Conservation (phyloP, 2,888 invertebrate genomes). For the Asteroscopus sphinx region DNA sequence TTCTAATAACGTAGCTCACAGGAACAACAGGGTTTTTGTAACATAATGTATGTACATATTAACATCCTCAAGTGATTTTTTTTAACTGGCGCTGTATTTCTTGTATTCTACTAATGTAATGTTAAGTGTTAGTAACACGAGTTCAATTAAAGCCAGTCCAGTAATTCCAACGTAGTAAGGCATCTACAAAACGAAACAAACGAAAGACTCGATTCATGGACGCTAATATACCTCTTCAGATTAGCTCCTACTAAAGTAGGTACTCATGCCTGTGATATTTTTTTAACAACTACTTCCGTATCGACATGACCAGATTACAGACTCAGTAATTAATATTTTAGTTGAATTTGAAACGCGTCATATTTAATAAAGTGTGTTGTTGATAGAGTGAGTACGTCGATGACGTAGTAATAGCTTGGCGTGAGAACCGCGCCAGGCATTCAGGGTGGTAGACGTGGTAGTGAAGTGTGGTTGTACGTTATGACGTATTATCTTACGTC, state of each 20-base stretch:
- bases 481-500: constrained; percentile 26
- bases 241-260: neutral
- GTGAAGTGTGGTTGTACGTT: constrained; percentile 24
- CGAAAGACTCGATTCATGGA: neutral
- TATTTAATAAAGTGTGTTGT: constrained; percentile 57
- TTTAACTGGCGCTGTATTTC: no score
- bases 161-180: neutral
- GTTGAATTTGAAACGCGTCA: constrained; percentile 20
- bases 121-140: neutral
- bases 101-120: no score
- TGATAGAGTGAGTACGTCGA: constrained; percentile 70
- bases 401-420: constrained; percentile 67
- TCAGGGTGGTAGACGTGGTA: constrained; percentile 14
- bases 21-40: no score
- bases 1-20: no score
- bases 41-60: no score
- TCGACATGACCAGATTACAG: constrained; percentile 1
- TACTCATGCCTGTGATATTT: neutral
- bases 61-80: no score
- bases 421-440: constrained; percentile 67
- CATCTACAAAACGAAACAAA: neutral
- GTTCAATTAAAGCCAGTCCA: constrained; percentile 4
- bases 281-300: neutral
- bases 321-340: constrained; percentile 10
- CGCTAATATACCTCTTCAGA: neutral